A percentile compares a stretch with the other conserved stretches of the same genome.
These are phyloP conservation scores for Trachemys scripta DNA, from an alignment of 2,113 vertebrate genomes.

Conservation along the genomic window DNA sequence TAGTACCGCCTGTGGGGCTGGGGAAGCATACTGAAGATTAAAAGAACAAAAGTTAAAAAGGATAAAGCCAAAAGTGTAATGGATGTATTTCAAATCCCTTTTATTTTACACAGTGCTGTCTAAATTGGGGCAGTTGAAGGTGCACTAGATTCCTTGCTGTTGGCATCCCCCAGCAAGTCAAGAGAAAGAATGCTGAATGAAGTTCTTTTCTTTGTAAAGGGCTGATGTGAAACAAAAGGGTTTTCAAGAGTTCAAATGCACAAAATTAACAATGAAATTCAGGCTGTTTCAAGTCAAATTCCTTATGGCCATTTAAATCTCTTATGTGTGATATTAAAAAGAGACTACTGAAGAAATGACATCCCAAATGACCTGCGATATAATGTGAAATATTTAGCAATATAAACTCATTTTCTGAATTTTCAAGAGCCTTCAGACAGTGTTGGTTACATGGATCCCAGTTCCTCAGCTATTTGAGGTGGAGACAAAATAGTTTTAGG, in stretches of 20 bases:
- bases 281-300: not conserved
- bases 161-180: not conserved
- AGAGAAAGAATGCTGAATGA: not conserved
- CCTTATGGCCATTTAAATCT: not conserved
- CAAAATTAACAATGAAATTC: not conserved
- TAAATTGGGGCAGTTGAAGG: not conserved
- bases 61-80: not conserved
- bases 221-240: not conserved
- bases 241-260: not conserved
- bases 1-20: not conserved
- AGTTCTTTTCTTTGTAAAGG: not conserved
- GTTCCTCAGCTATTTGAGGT: not conserved
- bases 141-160: slow-evolving; percentile 26
- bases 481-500: not conserved
- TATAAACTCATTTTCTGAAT: not conserved
- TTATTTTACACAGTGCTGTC: not conserved
- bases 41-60: slow-evolving; percentile 35
- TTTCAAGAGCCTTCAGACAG: not conserved
- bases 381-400: not conserved
- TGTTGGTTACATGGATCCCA: not conserved
- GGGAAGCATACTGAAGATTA: not conserved
- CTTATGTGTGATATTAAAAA: not conserved
- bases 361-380: not conserved
- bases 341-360: not conserved
- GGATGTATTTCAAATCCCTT: not conserved